A percentile compares a stretch with the other conserved stretches of the same genome.
These are phyloP conservation scores for Taurulus bubalis DNA, from an alignment of 2,113 vertebrate genomes.

Conservation along the genomic window DNA sequence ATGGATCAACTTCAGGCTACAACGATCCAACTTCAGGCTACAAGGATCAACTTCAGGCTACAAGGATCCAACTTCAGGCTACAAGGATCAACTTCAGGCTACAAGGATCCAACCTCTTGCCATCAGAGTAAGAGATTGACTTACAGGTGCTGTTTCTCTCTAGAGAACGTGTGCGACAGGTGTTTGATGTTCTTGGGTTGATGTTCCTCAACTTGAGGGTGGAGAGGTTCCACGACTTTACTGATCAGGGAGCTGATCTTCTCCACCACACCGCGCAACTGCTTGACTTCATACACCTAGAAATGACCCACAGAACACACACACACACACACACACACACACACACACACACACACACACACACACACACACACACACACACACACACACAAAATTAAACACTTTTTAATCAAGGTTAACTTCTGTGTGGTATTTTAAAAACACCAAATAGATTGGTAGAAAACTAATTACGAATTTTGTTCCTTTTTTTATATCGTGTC, in stretches of 20 bases:
- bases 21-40: no score
- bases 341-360: neutral
- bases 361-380: neutral
- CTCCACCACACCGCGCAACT: slow-evolving; percentile 87
- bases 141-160: slow-evolving; percentile 97
- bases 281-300: slow-evolving; percentile 93
- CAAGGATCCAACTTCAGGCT: no score
- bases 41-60: no score
- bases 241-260: slow-evolving; percentile 90
- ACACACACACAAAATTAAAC: neutral
- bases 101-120: neutral
- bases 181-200: slow-evolving; percentile 88
- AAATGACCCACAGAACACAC: neutral
- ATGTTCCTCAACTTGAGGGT: slow-evolving; percentile 91
- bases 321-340: neutral
- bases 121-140: slow-evolving; percentile 60
- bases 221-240: slow-evolving; percentile 92
- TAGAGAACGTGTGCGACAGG: slow-evolving; percentile 95
- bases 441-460: neutral
- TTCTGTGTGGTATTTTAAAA: neutral
- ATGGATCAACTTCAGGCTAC: no score
- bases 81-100: no score
- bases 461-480: neutral
- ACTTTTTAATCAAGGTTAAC: neutral
- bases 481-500: no score